phyloP scores from a whole-genome alignment of 1,140 invertebrate genomes.

The Onthophagus taurus region DNA sequence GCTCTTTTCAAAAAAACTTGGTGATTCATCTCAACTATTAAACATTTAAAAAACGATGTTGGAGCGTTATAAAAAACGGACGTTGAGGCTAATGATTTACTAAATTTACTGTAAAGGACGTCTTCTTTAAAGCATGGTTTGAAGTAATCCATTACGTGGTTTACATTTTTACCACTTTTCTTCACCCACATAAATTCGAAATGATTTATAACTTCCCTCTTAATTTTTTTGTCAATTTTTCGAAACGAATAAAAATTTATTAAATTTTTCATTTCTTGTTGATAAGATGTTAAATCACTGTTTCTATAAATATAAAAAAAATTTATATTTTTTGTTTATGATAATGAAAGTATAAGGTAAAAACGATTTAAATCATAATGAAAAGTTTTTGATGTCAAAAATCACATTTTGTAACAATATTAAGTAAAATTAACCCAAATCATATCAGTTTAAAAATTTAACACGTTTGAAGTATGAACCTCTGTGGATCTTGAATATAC shows the following conservation, averaged over 20 bases:
- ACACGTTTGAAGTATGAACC: no score
- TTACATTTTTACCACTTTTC: slow-evolving; percentile 16
- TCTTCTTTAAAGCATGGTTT: slow-evolving; percentile 17
- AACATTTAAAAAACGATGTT: slow-evolving; percentile 14
- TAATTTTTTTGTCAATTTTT: slow-evolving; percentile 16
- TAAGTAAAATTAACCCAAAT: no score
- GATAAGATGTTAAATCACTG: slow-evolving; percentile 17
- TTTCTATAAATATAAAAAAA: slow-evolving; percentile 19
- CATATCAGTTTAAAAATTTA: no score
- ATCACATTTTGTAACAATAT: no score
- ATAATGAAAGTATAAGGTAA: no score
- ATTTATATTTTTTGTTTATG: no score
- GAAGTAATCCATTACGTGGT: slow-evolving; percentile 15
- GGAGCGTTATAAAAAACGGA: slow-evolving; percentile 13
- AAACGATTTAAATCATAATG: no score
- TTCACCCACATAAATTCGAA: slow-evolving; percentile 24
- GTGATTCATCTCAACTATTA: slow-evolving; percentile 16
- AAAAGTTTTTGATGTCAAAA: no score
- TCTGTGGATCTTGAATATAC: no score
- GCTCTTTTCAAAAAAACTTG: slow-evolving; percentile 15
- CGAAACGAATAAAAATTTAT: slow-evolving; percentile 18
- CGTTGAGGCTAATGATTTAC: slow-evolving; percentile 7
- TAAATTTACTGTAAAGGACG: slow-evolving; percentile 18
- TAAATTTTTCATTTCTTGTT: slow-evolving; percentile 19
- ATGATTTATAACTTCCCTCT: slow-evolving; percentile 21